Conservation (phyloP, 2,797 vertebrate species). For the Erethizon dorsatum region DNA sequence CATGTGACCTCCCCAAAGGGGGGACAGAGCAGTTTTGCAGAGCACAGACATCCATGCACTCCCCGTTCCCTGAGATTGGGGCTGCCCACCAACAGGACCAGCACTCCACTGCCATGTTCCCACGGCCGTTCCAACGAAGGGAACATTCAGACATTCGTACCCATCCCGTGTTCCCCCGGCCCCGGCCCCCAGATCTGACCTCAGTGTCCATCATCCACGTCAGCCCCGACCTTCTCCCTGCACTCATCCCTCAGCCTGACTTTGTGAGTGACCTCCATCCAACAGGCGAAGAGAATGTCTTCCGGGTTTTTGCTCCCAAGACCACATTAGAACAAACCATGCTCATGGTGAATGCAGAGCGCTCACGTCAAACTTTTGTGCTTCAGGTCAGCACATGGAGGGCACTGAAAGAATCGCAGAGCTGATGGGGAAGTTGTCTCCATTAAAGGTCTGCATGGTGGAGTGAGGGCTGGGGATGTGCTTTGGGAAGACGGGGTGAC, state of each 20-base stretch:
- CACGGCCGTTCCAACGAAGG: background rate
- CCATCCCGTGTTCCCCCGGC: background rate
- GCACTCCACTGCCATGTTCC: too few species aligned
- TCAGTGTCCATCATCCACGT: background rate
- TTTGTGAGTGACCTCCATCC: background rate
- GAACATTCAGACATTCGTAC: too few species aligned
- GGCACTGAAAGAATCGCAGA: too few species aligned
- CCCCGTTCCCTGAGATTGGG: background rate
- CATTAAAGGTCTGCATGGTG: background rate
- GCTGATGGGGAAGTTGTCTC: too few species aligned
- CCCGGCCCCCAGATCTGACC: background rate
- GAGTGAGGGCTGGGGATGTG: too few species aligned
- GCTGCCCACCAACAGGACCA: too few species aligned
- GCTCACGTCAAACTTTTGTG: background rate
- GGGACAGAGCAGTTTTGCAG: background rate
- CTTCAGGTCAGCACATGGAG: background rate
- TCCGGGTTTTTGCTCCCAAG: background rate
- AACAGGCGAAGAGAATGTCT: too few species aligned
- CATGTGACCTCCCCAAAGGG: too few species aligned
- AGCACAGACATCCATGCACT: background rate
- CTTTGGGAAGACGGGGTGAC: background rate
- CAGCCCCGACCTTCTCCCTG: background rate
- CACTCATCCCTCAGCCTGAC: background rate
- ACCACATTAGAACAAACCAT: background rate
- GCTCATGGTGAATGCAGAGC: background rate